A percentile compares a stretch with the other conserved stretches of the same genome.
These are phyloP conservation scores for Tetranychus urticae DNA, from an alignment of 1,140 invertebrate genomes.

Conservation along the genomic window DNA sequence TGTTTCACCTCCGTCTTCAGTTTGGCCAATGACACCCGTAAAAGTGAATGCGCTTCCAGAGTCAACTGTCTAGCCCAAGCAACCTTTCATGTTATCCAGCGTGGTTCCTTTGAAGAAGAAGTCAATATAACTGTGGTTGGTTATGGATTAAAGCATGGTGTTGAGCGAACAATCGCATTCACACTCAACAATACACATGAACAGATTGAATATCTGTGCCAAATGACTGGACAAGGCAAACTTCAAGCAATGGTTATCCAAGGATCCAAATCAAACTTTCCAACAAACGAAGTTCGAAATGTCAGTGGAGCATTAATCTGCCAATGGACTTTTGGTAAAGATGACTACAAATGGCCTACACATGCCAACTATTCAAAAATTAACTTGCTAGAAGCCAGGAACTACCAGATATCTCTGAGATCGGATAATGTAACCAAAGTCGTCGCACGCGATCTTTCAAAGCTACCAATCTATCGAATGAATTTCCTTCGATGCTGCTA, in stretches of 20 bases:
- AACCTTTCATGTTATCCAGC: background rate
- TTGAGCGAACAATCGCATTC: background rate
- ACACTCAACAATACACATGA: background rate
- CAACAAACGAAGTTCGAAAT: background rate
- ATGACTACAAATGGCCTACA: background rate
- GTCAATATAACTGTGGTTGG: background rate
- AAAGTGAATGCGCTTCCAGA: background rate
- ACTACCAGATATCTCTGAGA: background rate
- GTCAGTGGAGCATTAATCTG: background rate
- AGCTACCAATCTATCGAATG: background rate
- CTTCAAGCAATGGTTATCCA: background rate
- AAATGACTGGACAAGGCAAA: background rate
- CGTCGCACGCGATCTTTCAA: background rate
- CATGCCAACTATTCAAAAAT: background rate
- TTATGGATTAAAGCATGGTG: background rate
- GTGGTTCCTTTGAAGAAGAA: background rate
- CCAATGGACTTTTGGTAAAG: background rate
- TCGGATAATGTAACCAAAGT: background rate
- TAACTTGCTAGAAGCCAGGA: background rate
- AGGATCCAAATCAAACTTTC: background rate
- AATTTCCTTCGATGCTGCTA: background rate
- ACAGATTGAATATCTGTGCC: background rate
- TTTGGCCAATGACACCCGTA: background rate
- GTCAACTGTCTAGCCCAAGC: background rate
- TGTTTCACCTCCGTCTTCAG: background rate